phyloP scores from a whole-genome alignment of 30 jellyfish, hydroid and myxozoan species.

The Aurelia coerulea region DNA sequence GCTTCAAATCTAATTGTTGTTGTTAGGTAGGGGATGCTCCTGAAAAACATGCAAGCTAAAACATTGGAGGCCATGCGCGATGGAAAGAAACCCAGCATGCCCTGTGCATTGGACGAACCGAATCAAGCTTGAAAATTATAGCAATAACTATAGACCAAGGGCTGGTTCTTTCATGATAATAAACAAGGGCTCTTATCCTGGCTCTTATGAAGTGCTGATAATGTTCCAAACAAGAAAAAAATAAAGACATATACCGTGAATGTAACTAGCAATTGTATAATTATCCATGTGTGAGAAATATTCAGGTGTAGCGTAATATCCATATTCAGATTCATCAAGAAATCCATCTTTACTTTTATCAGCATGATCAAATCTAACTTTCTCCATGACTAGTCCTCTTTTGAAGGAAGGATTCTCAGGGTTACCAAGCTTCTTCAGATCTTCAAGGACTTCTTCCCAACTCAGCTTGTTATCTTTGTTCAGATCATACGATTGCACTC shows the following conservation, averaged over 20 bases:
- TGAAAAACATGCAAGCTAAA: too few relatives aligned
- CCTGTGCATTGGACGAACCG: too few relatives aligned
- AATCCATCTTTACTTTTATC: constrained; percentile 57
- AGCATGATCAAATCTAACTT: constrained; percentile 54
- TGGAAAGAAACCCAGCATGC: too few relatives aligned
- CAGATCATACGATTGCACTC: constrained; percentile 37
- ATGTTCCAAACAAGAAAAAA: too few relatives aligned
- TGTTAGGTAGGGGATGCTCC: too few relatives aligned
- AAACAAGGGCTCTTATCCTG: too few relatives aligned
- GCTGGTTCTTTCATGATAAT: too few relatives aligned
- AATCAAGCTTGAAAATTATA: too few relatives aligned
- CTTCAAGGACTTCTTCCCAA: constrained; percentile 67
- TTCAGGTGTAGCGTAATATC: constrained; percentile 69
- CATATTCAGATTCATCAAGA: constrained; percentile 38
- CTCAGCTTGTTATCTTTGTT: constrained; percentile 44
- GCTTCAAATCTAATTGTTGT: too few relatives aligned
- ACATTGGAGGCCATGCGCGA: too few relatives aligned
- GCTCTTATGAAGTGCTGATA: too few relatives aligned
- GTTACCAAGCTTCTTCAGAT: constrained; percentile 62
- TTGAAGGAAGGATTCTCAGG: constrained; percentile 39
- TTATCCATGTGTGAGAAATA: constrained; percentile 57
- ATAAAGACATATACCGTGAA: constrained; percentile 27
- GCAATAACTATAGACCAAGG: too few relatives aligned
- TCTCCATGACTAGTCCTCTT: constrained; percentile 59
- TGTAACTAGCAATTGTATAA: constrained; percentile 52